Evolutionary conservation across 1,140 invertebrate genomes (phyloP).

Genomic region (Drosophila varians): DNA sequence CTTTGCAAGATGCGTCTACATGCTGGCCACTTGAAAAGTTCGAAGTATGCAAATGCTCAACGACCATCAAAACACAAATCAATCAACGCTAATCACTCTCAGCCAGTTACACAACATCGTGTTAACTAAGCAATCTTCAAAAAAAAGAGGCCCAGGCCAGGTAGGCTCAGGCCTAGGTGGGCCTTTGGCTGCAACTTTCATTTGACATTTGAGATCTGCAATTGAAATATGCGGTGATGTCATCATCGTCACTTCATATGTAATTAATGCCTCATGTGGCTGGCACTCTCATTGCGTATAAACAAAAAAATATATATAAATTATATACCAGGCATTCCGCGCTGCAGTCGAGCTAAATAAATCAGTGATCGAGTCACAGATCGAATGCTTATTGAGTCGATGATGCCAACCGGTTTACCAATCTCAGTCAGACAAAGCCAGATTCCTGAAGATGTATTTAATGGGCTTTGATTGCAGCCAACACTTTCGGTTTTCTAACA

Average conservation of each 20-base stretch:
- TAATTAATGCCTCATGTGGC: slow-evolving; percentile 64
- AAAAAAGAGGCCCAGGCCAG: too few relatives aligned
- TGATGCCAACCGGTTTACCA: slow-evolving; percentile 42
- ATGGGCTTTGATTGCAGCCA: not conserved
- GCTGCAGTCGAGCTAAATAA: slow-evolving; percentile 32
- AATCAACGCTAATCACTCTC: slow-evolving; percentile 67
- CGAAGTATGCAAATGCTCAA: slow-evolving; percentile 34
- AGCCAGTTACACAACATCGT: slow-evolving; percentile 24
- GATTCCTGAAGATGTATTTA: slow-evolving; percentile 13
- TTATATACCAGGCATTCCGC: slow-evolving; percentile 33
- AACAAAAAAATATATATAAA: slow-evolving; percentile 44
- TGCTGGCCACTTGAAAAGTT: slow-evolving; percentile 3
- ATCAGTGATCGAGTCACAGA: slow-evolving; percentile 38
- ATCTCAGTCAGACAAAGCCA: slow-evolving; percentile 12
- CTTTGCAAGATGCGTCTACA: slow-evolving; percentile 32
- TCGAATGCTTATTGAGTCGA: slow-evolving; percentile 33
- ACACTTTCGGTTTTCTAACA: too few relatives aligned
- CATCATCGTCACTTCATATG: slow-evolving; percentile 43
- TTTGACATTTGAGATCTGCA: slow-evolving; percentile 66
- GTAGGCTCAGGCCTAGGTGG: not conserved
- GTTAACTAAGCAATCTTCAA: slow-evolving; percentile 22
- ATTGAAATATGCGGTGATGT: slow-evolving; percentile 50
- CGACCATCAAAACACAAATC: slow-evolving; percentile 53
- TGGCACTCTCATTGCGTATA: slow-evolving; percentile 51
- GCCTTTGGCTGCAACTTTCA: slow-evolving; percentile 54